Percentiles rank a stretch among this genome's conserved stretches.
These are phyloP conservation scores for Melinopterus prodromus DNA, from an alignment of 2,888 invertebrate genomes.

Conservation along the genomic window DNA sequence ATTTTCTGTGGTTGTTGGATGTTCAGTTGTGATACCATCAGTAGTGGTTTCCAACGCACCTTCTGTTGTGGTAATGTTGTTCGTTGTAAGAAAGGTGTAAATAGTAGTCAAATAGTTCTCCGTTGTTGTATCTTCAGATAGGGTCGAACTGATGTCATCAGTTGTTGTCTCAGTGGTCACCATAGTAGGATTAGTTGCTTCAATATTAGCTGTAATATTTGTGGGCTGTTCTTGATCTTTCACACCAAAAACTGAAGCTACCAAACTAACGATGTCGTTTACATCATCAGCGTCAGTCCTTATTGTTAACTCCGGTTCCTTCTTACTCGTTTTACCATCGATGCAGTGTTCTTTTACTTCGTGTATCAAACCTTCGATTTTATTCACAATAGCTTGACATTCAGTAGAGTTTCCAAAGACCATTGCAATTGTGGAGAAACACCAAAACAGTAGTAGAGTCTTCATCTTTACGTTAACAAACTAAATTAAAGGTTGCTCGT, in stretches of 20 bases:
- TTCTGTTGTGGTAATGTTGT: background rate
- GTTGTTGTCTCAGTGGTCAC: background rate
- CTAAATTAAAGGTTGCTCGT: background rate
- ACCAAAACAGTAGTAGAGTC: background rate
- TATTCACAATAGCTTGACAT: background rate
- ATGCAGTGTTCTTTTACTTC: background rate
- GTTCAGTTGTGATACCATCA: background rate
- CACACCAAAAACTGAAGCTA: background rate
- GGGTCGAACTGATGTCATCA: background rate
- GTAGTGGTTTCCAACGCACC: background rate
- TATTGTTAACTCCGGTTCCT: background rate
- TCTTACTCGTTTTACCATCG: background rate
- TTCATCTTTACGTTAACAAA: background rate
- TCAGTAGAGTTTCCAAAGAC: background rate
- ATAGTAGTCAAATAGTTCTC: background rate
- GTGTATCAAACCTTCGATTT: background rate
- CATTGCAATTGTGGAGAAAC: background rate
- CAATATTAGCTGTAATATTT: background rate
- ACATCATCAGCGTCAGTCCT: background rate
- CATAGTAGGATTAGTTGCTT: background rate
- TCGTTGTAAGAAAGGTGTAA: background rate
- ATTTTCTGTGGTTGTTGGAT: background rate
- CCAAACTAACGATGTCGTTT: background rate
- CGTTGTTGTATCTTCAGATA: background rate
- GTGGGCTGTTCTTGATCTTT: background rate